These are phyloP conservation scores for Clusia tigrina DNA, from an alignment of 2,888 invertebrate species.

Conservation along the genomic window DNA sequence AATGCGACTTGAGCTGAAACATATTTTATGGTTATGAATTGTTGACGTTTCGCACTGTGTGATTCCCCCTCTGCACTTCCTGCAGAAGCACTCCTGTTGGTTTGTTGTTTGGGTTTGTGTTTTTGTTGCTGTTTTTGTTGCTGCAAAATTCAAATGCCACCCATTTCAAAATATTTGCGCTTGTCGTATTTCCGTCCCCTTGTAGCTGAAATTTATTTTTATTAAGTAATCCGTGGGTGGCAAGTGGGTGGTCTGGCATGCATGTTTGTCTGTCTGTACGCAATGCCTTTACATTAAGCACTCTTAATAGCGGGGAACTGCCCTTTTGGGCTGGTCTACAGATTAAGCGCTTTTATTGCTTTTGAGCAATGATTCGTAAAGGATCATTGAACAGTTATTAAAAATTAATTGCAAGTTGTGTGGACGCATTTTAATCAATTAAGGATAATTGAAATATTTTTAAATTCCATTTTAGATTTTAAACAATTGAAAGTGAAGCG, in stretches of 20 bases:
- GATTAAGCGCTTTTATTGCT: constrained; percentile 39
- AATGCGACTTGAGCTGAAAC: constrained; percentile 45
- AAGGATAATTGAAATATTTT: background rate
- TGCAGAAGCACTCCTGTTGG: background rate
- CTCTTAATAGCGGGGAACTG: constrained; percentile 37
- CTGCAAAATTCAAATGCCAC: constrained; percentile 27
- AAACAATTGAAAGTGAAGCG: too few relatives aligned
- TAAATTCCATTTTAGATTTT: background rate
- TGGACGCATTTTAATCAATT: background rate
- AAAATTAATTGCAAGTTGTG: constrained; percentile 40
- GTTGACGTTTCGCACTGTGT: constrained; percentile 34
- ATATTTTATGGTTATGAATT: constrained; percentile 51
- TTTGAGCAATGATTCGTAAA: constrained; percentile 29
- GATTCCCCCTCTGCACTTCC: constrained; percentile 17
- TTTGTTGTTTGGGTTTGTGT: background rate
- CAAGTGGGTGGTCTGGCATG: background rate
- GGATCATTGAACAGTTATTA: constrained; percentile 41
- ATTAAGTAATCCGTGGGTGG: constrained; percentile 43
- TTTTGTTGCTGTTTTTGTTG: constrained; percentile 9
- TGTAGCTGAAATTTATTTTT: constrained; percentile 45
- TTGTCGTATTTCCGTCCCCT: constrained; percentile 22
- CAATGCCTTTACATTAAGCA: constrained; percentile 30
- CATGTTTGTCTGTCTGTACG: too few relatives aligned
- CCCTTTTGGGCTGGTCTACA: constrained; percentile 39
- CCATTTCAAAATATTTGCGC: constrained; percentile 19